Evolutionary conservation across 2,888 invertebrate genomes (phyloP), one percentile per base, ranked within the genome.

Genomic region (Ferrisia virgata): DNA sequence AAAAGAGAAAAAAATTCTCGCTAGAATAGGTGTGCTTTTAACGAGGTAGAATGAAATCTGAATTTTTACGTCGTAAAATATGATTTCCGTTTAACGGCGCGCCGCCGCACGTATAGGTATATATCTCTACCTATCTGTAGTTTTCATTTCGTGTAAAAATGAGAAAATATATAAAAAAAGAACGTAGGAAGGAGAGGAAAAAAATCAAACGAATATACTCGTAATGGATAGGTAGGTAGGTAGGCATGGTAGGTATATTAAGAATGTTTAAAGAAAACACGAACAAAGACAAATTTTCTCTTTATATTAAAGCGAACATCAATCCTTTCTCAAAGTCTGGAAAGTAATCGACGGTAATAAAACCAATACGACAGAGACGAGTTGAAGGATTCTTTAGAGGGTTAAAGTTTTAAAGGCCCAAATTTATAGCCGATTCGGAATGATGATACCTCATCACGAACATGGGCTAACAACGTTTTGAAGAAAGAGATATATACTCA

Each of bases 361-460:
- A 76, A 76, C 33, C 72, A 36, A 76, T 76, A 76, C 36, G 64
- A 28, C 64, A 15, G 28, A 64, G 64, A 28, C 64, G 36, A 76
- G 72, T n/a, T 15, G 72, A 76, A 76, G 72, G 18, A 76, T 36
- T 33, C 72, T 18, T 33, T 76, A 9, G 33, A 76, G 72, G 72
- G 72, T 76, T 31, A 53, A 79, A 79, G 79, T 79, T 40, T 47
- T 53, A 53, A 79, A 79, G 79, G 79, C 79, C 79, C 47, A 43
- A 79, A 79, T 79, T 79, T 79, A 79, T 53, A 53, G 47, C 79
- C 79, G 79, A 79, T 79, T 79, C n/a, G n/a, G 43, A 79, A 47
- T 79, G 79, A 79, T 53, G 79, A 79, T 79, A 79, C 79, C 79
- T 79, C 47, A 79, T 79, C 79, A 47, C 47, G 79, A 40, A 79